Percentiles rank a stretch among this genome's conserved stretches.
Conservation (phyloP, 2,797 vertebrate species). For the Meriones psammophilus region DNA sequence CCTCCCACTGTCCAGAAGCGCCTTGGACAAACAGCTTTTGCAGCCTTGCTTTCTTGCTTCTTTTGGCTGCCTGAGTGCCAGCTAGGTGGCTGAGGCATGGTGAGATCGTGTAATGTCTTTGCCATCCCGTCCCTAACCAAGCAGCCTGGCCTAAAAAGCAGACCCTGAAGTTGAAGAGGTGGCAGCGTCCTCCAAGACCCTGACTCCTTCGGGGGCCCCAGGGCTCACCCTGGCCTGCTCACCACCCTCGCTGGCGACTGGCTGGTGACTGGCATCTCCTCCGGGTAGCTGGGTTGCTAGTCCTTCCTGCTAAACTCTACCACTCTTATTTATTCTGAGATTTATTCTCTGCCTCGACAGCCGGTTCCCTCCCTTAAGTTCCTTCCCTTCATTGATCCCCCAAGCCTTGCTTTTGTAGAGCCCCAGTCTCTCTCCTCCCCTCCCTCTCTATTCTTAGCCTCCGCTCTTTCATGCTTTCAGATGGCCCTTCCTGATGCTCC, state of each 20-base stretch:
- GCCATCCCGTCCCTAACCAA: background rate
- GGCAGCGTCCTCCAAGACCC: background rate
- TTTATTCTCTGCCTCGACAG: slow-evolving; percentile 43
- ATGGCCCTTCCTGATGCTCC: slow-evolving; percentile 38
- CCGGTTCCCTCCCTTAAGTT: slow-evolving; percentile 49
- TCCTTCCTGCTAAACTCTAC: slow-evolving; percentile 62
- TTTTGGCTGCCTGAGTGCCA: background rate
- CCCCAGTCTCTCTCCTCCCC: background rate
- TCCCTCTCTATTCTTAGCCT: slow-evolving; percentile 78
- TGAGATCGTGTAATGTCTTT: background rate
- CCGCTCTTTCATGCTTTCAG: slow-evolving; percentile 73
- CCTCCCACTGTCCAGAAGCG: background rate
- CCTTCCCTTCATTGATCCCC: too few species aligned
- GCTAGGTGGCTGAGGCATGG: background rate
- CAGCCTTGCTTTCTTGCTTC: background rate
- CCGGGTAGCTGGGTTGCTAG: background rate
- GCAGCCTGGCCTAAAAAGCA: background rate
- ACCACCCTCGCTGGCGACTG: background rate
- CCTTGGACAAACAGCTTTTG: background rate
- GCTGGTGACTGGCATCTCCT: background rate
- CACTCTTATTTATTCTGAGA: slow-evolving; percentile 75
- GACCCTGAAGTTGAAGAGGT: background rate
- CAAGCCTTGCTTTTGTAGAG: background rate
- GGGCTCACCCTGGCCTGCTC: background rate
- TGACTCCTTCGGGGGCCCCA: background rate